These are phyloP conservation scores for Deilephila porcellus DNA, from an alignment of 2,888 invertebrate species.

Conservation along the genomic window DNA sequence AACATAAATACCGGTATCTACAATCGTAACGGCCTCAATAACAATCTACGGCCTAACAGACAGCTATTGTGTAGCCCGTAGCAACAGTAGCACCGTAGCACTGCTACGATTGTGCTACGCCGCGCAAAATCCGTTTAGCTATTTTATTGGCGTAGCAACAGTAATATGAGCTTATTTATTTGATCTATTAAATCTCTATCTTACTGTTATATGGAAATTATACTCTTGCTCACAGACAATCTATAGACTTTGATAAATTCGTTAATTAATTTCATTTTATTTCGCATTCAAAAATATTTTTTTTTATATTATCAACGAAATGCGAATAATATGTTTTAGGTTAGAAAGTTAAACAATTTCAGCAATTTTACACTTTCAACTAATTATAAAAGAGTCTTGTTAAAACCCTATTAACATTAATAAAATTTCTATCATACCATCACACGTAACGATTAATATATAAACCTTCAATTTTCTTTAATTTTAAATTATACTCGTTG, in stretches of 20 bases:
- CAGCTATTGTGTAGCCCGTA: slow-evolving; percentile 29
- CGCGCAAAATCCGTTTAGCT: slow-evolving; percentile 15
- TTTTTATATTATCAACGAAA: background rate
- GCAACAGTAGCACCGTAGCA: slow-evolving; percentile 22
- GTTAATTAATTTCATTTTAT: background rate
- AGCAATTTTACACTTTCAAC: background rate
- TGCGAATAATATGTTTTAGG: background rate
- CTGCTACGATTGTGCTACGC: slow-evolving; percentile 26
- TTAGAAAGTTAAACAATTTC: background rate
- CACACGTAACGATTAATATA: slow-evolving; percentile 19
- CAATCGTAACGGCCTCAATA: slow-evolving; percentile 26
- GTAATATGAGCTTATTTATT: background rate
- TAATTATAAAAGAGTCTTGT: slow-evolving; percentile 1
- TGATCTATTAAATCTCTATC: background rate
- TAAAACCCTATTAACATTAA: slow-evolving; percentile 14
- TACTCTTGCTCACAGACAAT: background rate
- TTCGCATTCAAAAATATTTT: no score
- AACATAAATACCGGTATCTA: slow-evolving; percentile 27
- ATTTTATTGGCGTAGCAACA: slow-evolving; percentile 12
- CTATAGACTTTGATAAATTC: no score
- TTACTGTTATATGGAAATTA: background rate
- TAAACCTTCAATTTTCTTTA: slow-evolving; percentile 5
- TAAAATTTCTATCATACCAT: slow-evolving; percentile 20
- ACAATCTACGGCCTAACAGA: slow-evolving; percentile 21
- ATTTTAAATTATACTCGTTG: slow-evolving; percentile 20